Evolutionary conservation across 1,140 invertebrate species (phyloP).

Genomic region (Vanessa atalanta): DNA sequence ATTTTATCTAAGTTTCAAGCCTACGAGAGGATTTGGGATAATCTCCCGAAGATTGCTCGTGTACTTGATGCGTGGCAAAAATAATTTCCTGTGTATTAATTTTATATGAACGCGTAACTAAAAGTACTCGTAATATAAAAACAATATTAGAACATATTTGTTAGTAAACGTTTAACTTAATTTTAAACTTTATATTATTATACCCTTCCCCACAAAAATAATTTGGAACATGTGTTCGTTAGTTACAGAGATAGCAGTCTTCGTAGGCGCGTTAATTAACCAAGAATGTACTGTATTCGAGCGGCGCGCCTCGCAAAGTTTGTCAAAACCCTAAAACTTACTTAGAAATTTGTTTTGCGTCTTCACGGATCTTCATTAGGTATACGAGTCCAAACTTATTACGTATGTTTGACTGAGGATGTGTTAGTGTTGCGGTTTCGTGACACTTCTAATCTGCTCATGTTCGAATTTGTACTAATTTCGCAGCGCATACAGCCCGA

Average conservation of each 20-base stretch:
- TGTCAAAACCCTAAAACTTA: conserved; percentile 61
- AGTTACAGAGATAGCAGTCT: conserved; percentile 12
- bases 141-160: background rate
- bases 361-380: conserved; percentile 72
- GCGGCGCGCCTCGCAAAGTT: conserved; percentile 57
- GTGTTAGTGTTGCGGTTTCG: conserved; percentile 64
- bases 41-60: conserved; percentile 15
- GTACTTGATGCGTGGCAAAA: background rate
- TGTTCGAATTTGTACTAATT: conserved; percentile 72
- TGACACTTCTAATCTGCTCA: conserved; percentile 57
- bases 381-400: conserved; percentile 69
- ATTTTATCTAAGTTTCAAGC: conserved; percentile 41
- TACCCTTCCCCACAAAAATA: background rate
- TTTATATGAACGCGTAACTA: too few species aligned
- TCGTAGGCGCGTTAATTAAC: conserved; percentile 63
- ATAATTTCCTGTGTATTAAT: background rate
- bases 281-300: conserved; percentile 69
- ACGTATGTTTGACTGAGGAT: conserved; percentile 59
- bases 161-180: background rate
- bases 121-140: too few species aligned
- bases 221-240: conserved; percentile 15
- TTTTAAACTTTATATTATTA: background rate
- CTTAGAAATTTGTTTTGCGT: conserved; percentile 66
- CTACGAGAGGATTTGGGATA: conserved; percentile 22
- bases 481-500: conserved; percentile 59